Conservation (phyloP, 2,888 invertebrate genomes). For the Nyleta sp. region DNA sequence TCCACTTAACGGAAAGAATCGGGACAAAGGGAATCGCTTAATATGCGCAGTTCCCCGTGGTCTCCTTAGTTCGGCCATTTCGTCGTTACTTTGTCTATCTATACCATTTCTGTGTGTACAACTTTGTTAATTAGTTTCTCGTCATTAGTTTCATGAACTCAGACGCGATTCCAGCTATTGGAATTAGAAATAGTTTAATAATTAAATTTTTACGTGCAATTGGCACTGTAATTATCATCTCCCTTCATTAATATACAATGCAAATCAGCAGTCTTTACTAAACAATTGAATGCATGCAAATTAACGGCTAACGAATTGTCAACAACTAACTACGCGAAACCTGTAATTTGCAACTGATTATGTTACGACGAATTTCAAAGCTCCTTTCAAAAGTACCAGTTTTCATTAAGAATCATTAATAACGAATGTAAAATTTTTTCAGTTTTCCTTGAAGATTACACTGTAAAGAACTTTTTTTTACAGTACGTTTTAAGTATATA, state of each 20-base stretch:
- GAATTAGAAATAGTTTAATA: conserved; percentile 25
- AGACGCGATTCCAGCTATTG: conserved; percentile 7
- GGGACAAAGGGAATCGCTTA: neutral
- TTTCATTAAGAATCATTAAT: no score
- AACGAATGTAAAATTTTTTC: no score
- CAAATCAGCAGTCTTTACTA: conserved; percentile 9
- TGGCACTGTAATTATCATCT: conserved; percentile 5
- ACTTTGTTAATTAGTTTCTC: conserved; percentile 39
- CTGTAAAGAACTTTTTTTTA: no score
- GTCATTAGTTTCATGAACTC: conserved; percentile 14
- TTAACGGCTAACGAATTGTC: conserved; percentile 8
- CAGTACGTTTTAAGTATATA: no score
- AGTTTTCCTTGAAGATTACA: no score
- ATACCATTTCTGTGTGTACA: neutral
- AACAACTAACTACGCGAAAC: neutral
- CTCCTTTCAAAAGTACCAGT: no score
- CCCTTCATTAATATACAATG: conserved; percentile 18
- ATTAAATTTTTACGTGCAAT: conserved; percentile 11
- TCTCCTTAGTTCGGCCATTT: neutral
- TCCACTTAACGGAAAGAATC: no score
- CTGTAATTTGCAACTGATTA: no score
- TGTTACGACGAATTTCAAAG: no score
- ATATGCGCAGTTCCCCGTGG: no score
- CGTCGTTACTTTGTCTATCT: conserved; percentile 2
- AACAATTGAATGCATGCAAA: conserved; percentile 16